phyloP scores from a whole-genome alignment of 2,888 invertebrate genomes.

The Philaethria dido region DNA sequence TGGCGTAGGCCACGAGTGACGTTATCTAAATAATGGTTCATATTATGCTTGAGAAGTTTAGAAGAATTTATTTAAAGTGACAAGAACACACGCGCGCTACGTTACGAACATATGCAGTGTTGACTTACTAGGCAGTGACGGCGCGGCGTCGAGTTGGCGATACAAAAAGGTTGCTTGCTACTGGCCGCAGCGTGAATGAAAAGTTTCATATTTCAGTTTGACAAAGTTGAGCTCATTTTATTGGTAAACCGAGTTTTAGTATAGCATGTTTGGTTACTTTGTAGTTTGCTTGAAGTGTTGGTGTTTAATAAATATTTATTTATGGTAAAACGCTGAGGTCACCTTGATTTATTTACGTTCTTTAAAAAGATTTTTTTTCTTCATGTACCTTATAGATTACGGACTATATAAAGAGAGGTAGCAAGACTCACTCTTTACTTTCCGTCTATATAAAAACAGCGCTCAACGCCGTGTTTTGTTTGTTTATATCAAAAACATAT shows the following conservation, averaged over 20 bases:
- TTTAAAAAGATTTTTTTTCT: not conserved
- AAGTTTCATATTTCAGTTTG: constrained; percentile 30
- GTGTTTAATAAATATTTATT: not conserved
- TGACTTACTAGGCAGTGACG: constrained; percentile 24
- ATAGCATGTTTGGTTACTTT: not conserved
- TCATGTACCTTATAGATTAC: not conserved
- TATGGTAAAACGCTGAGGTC: not conserved
- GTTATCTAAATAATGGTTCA: not conserved
- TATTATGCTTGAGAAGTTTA: constrained; percentile 6
- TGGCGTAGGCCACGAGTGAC: no score
- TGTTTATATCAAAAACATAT: not conserved
- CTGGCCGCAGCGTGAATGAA: constrained; percentile 17
- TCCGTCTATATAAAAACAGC: not conserved
- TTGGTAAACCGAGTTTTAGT: constrained; percentile 6
- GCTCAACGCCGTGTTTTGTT: not conserved
- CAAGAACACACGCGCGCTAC: constrained; percentile 4
- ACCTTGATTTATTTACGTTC: not conserved
- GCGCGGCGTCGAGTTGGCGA: constrained; percentile 24
- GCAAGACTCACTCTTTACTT: not conserved
- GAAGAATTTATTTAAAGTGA: constrained; percentile 10
- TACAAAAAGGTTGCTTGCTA: constrained; percentile 25
- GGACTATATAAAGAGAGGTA: no score
- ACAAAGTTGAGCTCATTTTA: constrained; percentile 26
- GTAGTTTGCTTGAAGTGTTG: not conserved
- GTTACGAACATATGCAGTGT: constrained; percentile 33